phyloP scores from a whole-genome alignment of 2,888 invertebrate genomes.

The Philaethria dido region DNA sequence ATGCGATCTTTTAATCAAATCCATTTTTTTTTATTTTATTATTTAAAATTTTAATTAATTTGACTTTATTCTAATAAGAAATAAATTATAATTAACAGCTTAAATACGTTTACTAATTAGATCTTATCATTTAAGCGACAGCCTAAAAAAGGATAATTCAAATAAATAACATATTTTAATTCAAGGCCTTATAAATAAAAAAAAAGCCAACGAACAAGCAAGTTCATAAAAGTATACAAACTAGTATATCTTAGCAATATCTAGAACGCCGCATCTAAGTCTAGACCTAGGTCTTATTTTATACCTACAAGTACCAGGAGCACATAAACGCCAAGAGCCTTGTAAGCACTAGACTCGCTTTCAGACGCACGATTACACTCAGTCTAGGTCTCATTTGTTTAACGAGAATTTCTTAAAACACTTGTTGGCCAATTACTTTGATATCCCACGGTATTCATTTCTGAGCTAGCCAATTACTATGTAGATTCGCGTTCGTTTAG shows the following conservation, averaged over 20 bases:
- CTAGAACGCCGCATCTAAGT: conserved; percentile 35
- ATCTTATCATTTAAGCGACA: background rate
- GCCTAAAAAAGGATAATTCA: background rate
- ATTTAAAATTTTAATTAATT: too few relatives aligned
- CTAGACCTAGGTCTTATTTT: conserved; percentile 52
- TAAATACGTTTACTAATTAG: background rate
- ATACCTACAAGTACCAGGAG: conserved; percentile 78
- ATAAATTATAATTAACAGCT: background rate
- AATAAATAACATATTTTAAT: background rate
- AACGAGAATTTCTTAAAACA: conserved; percentile 45
- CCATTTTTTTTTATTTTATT: too few relatives aligned
- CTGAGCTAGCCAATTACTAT: conserved; percentile 49
- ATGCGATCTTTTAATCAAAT: too few relatives aligned
- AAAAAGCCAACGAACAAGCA: background rate
- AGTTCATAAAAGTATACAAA: background rate
- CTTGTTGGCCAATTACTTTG: conserved; percentile 44
- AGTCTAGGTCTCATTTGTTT: conserved; percentile 44
- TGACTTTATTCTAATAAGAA: background rate
- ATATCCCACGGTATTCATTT: conserved; percentile 48
- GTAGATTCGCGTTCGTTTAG: conserved; percentile 44
- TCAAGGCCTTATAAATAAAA: background rate
- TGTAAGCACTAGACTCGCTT: conserved; percentile 64
- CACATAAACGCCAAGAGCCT: conserved; percentile 57
- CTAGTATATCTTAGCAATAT: background rate
- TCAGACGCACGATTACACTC: conserved; percentile 35